Conservation (phyloP, 2,797 vertebrate species). For the Cossypha dichroa region DNA sequence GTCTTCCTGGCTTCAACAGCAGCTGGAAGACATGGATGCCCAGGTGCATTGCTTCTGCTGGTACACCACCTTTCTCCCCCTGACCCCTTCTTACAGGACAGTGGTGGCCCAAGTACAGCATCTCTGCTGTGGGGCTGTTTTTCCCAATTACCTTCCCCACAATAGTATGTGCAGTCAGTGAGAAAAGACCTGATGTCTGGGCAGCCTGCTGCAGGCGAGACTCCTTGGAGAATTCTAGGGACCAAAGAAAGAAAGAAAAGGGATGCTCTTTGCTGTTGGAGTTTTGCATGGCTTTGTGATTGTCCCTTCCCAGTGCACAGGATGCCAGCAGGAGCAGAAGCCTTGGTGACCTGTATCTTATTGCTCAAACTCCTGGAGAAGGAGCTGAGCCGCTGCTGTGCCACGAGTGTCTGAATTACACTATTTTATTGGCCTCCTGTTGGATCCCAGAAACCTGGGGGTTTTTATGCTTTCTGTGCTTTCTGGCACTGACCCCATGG, state of each 20-base stretch:
- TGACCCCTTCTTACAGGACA: not conserved
- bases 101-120: not conserved
- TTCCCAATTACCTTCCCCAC: not conserved
- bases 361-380: not conserved
- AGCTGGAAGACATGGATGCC: not conserved
- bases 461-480: no score
- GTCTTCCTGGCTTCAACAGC: not conserved
- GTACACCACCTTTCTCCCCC: no score
- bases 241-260: not conserved
- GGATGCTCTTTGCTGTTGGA: not conserved
- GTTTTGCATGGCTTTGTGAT: not conserved
- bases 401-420: not conserved
- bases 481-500: no score
- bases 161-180: fast-evolving
- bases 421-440: not conserved
- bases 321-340: not conserved
- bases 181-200: not conserved
- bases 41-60: not conserved
- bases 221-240: not conserved
- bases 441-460: no score
- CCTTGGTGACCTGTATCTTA: not conserved
- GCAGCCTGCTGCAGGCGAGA: fast-evolving
- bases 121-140: not conserved
- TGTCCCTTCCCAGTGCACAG: not conserved
- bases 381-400: not conserved